Evolutionary conservation across 2,888 invertebrate species (phyloP), one percentile per base, ranked within the genome.

Genomic region (Caenorhabditis japonica): DNA sequence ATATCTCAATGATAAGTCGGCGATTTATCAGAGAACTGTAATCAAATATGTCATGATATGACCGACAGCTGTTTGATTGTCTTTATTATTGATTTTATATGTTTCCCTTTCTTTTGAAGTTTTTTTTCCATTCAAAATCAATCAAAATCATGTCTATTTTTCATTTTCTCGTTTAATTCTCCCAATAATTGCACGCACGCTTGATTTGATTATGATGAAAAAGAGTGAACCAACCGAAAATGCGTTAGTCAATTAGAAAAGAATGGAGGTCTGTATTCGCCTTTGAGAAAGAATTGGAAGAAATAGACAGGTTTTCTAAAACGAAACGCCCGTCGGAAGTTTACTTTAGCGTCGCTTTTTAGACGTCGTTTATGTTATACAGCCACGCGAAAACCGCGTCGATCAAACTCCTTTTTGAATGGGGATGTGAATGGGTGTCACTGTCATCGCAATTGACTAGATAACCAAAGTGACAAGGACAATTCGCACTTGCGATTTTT

Each of bases 261-360:
- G 64, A 49, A 49, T 49, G 34, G 41, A 64, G 41, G 39, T 46
- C 53, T 55, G 33, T 15, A 19, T 51, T 33, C 27, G 13, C 46
- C 55, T 47, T 41, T 36, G 19, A 7, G 7, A 5, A 7, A 5
- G 5, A 7, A 7, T 30, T 30, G 46, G 10, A n/a, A 15, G 23
- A 46, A 47, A 25, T 17, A 34, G 56, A 56, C 66, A 66, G 66
- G 66, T 66, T 66, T 49, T 58, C 51, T 56, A 51, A 66, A 66
- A 66, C 56, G 51, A 27, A 5, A 10, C 46, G 36, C 44, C 38
- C 53, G 47, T 66, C 66, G 56, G 66, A 66, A 66, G 56, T 66
- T 66, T 56, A 58, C 66, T 66, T 66, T 66, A 38, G 53, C 52
- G 43, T 62, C 34, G 64, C 49, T 34, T 55, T 56, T 56, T 55